Percentiles rank a stretch among this genome's conserved stretches.
These are phyloP conservation scores for Cerceris ruficornis DNA, from an alignment of 2,888 invertebrate species.

Conservation along the genomic window DNA sequence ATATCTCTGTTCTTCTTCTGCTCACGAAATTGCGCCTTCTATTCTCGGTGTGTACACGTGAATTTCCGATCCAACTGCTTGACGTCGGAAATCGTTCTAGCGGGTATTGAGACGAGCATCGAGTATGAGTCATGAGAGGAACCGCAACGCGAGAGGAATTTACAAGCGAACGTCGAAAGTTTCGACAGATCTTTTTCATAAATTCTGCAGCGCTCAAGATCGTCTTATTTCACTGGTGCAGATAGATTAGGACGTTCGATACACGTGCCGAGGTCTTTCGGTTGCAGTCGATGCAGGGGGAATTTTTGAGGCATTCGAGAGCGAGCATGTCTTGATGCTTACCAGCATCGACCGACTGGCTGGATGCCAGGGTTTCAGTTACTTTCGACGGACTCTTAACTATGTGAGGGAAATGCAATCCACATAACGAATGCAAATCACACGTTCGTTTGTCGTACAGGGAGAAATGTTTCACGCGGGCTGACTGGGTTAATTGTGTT, in stretches of 20 bases:
- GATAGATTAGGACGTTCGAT: conserved; percentile 16
- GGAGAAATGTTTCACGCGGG: not conserved
- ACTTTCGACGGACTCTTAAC: conserved; percentile 19
- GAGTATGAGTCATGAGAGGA: conserved; percentile 18
- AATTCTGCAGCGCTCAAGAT: not conserved
- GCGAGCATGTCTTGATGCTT: not conserved
- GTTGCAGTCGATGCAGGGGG: not conserved
- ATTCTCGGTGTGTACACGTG: conserved; percentile 13
- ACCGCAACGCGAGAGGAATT: conserved; percentile 3
- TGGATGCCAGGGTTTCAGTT: not conserved
- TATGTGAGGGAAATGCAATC: conserved; percentile 6
- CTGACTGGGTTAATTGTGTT: not conserved
- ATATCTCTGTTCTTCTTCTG: not conserved
- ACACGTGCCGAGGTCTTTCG: not conserved
- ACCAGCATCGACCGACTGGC: conserved; percentile 10
- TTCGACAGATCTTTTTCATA: conserved; percentile 1
- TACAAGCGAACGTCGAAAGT: not conserved
- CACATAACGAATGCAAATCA: conserved; percentile 28
- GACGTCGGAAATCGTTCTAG: conserved; percentile 7
- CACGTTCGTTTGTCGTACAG: not conserved
- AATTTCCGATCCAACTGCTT: conserved; percentile 36
- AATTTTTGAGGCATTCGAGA: not conserved
- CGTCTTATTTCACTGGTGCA: not conserved
- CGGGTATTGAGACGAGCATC: conserved; percentile 47
- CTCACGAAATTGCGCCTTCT: not conserved